Percentiles rank a stretch among this genome's conserved stretches.
Evolutionary conservation across 2,888 invertebrate genomes (phyloP).

Genomic region (Carterocephalus palaemon): DNA sequence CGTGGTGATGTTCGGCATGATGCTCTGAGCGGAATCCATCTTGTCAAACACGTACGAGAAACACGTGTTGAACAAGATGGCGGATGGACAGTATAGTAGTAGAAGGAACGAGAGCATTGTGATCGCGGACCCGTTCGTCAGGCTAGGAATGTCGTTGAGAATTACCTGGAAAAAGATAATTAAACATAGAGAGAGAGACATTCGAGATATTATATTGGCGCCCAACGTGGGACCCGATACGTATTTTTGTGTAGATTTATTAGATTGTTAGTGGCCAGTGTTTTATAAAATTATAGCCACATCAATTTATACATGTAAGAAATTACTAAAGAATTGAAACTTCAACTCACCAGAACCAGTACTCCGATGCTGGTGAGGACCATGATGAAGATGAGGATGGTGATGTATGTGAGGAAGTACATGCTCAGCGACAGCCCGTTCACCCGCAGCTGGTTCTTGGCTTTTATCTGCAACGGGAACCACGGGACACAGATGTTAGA

Average conservation of each 20-base stretch:
- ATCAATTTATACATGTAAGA: no score
- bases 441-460: slow-evolving; percentile 89
- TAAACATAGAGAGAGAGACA: no score
- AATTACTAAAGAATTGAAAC: slow-evolving; percentile 3
- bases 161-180: slow-evolving; percentile 80
- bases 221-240: no score
- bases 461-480: slow-evolving; percentile 87
- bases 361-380: slow-evolving; percentile 82
- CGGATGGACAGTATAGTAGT: slow-evolving; percentile 85
- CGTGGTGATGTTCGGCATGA: slow-evolving; percentile 86
- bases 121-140: slow-evolving; percentile 84
- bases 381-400: slow-evolving; percentile 85
- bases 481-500: no score
- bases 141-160: slow-evolving; percentile 83
- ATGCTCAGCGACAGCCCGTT: slow-evolving; percentile 87
- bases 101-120: slow-evolving; percentile 82
- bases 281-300: neutral
- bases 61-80: slow-evolving; percentile 86
- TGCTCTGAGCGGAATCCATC: slow-evolving; percentile 89
- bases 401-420: slow-evolving; percentile 87
- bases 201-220: no score
- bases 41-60: slow-evolving; percentile 90
- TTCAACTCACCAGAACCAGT: slow-evolving; percentile 66
- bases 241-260: no score
- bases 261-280: no score